phyloP scores from a whole-genome alignment of 2,113 vertebrate genomes.

The Amia ocellicauda region DNA sequence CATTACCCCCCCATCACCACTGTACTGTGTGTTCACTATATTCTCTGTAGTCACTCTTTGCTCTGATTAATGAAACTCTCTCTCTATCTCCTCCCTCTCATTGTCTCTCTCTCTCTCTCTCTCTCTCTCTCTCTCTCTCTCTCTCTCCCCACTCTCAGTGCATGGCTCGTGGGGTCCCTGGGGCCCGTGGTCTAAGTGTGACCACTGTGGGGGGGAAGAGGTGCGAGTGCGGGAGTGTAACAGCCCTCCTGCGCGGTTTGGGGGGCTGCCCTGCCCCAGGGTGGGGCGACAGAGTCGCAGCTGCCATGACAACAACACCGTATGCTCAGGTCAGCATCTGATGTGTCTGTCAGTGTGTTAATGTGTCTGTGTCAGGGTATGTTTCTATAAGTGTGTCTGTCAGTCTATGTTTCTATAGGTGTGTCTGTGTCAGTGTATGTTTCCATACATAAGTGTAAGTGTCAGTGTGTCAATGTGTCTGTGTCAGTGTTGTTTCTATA shows the following conservation, averaged over 20 bases:
- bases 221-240: constrained; percentile 61
- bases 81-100: neutral
- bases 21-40: neutral
- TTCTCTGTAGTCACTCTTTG: too few relatives aligned
- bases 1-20: neutral
- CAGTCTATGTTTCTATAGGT: too few relatives aligned
- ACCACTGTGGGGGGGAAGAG: constrained; percentile 61
- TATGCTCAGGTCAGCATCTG: constrained; percentile 71
- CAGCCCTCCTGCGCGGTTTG: constrained; percentile 68
- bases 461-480: too few relatives aligned
- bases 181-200: constrained; percentile 73
- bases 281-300: constrained; percentile 60
- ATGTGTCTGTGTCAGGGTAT: too few relatives aligned
- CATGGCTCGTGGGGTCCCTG: constrained; percentile 75
- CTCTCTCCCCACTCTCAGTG: neutral
- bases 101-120: too few relatives aligned
- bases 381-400: too few relatives aligned
- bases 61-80: too few relatives aligned
- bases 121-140: neutral
- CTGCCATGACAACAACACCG: constrained; percentile 65
- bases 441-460: too few relatives aligned
- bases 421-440: too few relatives aligned
- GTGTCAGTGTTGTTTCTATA: too few relatives aligned
- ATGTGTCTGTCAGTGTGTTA: too few relatives aligned
- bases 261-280: constrained; percentile 72